Conservation (phyloP, 92 coral and sea anemone species). For the Hydrozoanthus gracilis region DNA sequence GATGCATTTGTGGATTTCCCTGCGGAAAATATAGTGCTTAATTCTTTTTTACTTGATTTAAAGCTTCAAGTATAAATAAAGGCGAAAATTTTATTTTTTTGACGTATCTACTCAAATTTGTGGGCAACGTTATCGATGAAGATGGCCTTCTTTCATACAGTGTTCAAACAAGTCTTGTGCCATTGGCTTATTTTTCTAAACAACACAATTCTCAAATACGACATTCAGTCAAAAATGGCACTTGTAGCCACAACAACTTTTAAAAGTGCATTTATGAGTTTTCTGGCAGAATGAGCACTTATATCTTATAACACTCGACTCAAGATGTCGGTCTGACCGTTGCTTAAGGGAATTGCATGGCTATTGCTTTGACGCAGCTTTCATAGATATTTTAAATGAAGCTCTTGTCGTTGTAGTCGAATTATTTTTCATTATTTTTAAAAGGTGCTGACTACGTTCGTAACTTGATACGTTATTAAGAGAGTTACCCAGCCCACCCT, state of each 20-base stretch:
- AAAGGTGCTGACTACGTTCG: too few relatives aligned
- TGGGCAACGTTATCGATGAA: background rate
- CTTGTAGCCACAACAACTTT: slow-evolving; percentile 4
- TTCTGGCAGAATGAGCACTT: background rate
- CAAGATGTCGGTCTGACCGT: background rate
- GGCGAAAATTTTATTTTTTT: background rate
- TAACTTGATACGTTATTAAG: too few relatives aligned
- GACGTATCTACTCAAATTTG: background rate
- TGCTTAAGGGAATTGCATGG: background rate
- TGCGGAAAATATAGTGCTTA: background rate
- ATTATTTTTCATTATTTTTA: too few relatives aligned
- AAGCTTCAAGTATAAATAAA: background rate
- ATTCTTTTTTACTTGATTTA: background rate
- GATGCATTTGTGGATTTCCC: background rate
- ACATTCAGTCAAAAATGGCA: background rate
- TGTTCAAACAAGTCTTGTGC: background rate
- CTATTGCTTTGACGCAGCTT: too few relatives aligned
- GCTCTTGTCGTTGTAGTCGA: too few relatives aligned
- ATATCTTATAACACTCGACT: background rate
- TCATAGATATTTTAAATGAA: too few relatives aligned
- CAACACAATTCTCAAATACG: background rate
- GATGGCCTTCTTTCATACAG: background rate
- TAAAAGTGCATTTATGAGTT: background rate
- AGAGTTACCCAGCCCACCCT: too few relatives aligned
- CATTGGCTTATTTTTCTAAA: background rate